Evolutionary conservation across 2,888 invertebrate species (phyloP).

Genomic region (Marronus borbonicus): DNA sequence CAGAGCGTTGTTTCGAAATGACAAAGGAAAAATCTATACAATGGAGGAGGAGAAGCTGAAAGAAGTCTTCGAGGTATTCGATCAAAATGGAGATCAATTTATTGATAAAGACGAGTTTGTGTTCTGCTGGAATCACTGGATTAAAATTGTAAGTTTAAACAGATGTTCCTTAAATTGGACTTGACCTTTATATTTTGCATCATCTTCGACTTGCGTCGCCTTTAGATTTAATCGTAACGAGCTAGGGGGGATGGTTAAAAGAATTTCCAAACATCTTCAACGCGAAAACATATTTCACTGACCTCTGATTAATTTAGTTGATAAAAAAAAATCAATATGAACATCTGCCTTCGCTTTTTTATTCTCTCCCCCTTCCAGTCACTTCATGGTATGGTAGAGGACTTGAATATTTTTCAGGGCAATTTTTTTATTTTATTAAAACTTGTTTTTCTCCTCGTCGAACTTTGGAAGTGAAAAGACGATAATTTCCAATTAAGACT

Average conservation of each 20-base stretch:
- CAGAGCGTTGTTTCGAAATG: slow-evolving; percentile 89
- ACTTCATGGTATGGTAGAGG: neutral
- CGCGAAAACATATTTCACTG: slow-evolving; percentile 3
- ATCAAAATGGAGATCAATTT: slow-evolving; percentile 82
- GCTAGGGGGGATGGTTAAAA: neutral
- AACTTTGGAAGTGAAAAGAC: too few species aligned
- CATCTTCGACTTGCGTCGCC: neutral
- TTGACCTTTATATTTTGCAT: neutral
- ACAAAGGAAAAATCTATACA: slow-evolving; percentile 87
- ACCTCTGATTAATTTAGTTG: slow-evolving; percentile 22
- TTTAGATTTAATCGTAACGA: slow-evolving; percentile 6
- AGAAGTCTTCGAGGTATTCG: slow-evolving; percentile 87
- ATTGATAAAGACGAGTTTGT: slow-evolving; percentile 89
- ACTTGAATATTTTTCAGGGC: neutral
- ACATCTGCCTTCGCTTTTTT: neutral
- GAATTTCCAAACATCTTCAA: neutral
- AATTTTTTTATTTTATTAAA: too few species aligned
- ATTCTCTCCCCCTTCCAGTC: neutral
- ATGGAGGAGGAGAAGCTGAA: slow-evolving; percentile 80
- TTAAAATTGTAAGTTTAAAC: slow-evolving; percentile 81
- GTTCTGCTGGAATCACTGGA: slow-evolving; percentile 93
- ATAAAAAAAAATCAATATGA: slow-evolving; percentile 39
- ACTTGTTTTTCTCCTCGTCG: too few species aligned
- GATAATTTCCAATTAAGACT: too few species aligned
- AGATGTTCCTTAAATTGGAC: slow-evolving; percentile 26